phyloP scores from a whole-genome alignment of 2,888 invertebrate genomes.

The Gari tellinella region DNA sequence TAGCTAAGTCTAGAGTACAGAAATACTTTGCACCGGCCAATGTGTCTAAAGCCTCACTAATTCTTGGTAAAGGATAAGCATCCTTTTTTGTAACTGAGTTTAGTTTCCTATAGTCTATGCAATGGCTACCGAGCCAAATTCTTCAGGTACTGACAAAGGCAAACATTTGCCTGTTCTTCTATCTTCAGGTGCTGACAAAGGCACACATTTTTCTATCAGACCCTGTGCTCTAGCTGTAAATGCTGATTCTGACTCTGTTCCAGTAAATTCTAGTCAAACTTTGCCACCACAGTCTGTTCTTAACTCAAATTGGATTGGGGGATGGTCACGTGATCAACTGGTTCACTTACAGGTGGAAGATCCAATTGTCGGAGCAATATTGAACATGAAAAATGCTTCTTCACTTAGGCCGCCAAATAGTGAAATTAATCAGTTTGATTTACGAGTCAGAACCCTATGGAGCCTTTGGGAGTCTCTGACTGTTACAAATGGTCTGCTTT shows the following conservation, averaged over 20 bases:
- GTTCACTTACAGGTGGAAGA: conserved; percentile 1
- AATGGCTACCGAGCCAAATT: no score
- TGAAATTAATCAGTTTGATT: neutral
- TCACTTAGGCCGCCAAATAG: neutral
- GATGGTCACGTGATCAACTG: neutral
- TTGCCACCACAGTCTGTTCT: no score
- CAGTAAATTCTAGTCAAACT: no score
- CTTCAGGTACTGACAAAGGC: no score
- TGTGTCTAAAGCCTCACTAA: conserved; percentile 38
- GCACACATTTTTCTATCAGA: no score
- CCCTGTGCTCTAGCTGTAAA: no score
- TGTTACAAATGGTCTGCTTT: conserved; percentile 3
- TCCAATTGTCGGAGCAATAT: neutral
- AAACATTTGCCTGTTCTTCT: no score
- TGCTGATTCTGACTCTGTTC: no score
- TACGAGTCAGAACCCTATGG: conserved; percentile 1
- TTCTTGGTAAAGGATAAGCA: conserved; percentile 43
- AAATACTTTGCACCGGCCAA: conserved; percentile 36
- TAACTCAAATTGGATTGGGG: neutral
- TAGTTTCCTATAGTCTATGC: conserved; percentile 42
- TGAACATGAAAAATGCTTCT: conserved; percentile 5
- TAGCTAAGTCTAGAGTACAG: conserved; percentile 41
- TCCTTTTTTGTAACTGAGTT: conserved; percentile 45
- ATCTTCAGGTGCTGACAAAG: no score
- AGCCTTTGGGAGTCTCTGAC: neutral